Evolutionary conservation across 2,797 vertebrate genomes (phyloP).

Genomic region (Eidolon dupreanum): DNA sequence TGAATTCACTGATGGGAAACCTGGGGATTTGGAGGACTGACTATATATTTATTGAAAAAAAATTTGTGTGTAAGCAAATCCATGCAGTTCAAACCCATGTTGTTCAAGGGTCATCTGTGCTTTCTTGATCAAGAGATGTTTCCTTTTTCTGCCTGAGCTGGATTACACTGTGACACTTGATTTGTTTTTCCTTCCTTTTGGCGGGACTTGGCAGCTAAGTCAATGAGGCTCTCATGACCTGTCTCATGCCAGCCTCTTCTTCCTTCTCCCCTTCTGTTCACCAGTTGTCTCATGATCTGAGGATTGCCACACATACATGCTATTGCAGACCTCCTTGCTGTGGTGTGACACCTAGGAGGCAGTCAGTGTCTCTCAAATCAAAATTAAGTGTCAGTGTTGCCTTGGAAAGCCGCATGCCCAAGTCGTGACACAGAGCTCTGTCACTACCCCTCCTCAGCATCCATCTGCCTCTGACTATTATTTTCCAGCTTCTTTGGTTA

Average conservation of each 20-base stretch:
- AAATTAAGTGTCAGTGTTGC: not conserved
- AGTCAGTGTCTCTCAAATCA: not conserved
- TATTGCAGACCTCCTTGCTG: not conserved
- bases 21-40: not conserved
- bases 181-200: not conserved
- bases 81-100: not conserved
- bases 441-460: not conserved
- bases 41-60: not conserved
- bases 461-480: not conserved
- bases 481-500: not conserved
- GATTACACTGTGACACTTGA: not conserved
- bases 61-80: not conserved
- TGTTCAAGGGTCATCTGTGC: not conserved
- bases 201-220: not conserved
- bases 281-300: not conserved
- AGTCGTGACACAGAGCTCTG: not conserved
- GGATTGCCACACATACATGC: not conserved
- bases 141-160: not conserved
- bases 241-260: not conserved
- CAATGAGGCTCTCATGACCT: not conserved
- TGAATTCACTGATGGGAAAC: not conserved
- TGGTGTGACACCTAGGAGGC: not conserved
- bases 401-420: not conserved
- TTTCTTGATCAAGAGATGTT: not conserved
- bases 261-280: not conserved